A percentile compares a stretch with the other conserved stretches of the same genome.
These are phyloP conservation scores for Phainopepla nitens DNA, from an alignment of 2,113 vertebrate genomes.

Conservation along the genomic window DNA sequence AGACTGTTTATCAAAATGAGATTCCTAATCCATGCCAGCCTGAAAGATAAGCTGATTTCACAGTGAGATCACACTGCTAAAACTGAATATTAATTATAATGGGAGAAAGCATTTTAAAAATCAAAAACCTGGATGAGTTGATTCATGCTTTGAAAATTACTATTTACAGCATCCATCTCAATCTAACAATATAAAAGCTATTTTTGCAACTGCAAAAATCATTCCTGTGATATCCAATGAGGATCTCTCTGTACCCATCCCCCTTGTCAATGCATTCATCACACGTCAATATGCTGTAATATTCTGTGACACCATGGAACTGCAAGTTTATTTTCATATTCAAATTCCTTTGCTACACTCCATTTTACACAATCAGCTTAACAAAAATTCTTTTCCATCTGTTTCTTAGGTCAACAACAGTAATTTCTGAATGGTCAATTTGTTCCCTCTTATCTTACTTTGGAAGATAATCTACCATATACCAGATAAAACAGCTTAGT, in stretches of 20 bases:
- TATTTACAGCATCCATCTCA: not conserved
- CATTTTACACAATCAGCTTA: constrained; percentile 40
- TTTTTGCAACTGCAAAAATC: not conserved
- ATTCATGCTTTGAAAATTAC: not conserved
- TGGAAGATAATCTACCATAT: constrained; percentile 45
- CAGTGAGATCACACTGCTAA: not conserved
- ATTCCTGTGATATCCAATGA: not conserved
- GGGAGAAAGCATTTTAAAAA: not conserved
- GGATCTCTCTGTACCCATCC: not conserved
- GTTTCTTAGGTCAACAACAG: not conserved
- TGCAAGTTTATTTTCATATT: not conserved
- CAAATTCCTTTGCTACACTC: not conserved
- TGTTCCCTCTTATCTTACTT: not conserved
- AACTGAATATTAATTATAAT: not conserved
- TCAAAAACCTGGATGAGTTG: not conserved
- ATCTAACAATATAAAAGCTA: not conserved
- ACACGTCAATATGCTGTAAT: not conserved
- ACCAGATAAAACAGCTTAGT: constrained; percentile 28
- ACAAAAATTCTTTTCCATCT: constrained; percentile 29
- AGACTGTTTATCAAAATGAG: not conserved
- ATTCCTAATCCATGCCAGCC: not conserved
- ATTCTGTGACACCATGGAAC: not conserved
- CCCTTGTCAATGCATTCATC: not conserved
- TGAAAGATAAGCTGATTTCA: not conserved
- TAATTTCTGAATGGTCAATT: not conserved